phyloP scores from a whole-genome alignment of 1,140 invertebrate species.

The Drosophila bocqueti region DNA sequence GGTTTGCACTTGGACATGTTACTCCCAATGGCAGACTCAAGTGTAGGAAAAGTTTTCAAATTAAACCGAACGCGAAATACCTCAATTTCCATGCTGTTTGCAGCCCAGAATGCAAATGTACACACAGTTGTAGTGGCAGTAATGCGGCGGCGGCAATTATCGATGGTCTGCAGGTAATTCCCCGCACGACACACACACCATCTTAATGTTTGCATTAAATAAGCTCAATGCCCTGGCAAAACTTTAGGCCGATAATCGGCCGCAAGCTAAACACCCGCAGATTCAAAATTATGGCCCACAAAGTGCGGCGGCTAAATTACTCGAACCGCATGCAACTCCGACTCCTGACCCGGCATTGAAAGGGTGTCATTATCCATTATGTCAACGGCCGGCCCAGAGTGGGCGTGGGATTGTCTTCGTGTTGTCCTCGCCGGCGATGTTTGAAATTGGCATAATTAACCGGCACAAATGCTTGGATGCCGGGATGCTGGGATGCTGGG shows the following conservation, averaged over 20 bases:
- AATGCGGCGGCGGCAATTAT: constrained; percentile 20
- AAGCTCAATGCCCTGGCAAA: constrained; percentile 27
- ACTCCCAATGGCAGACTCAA: background rate
- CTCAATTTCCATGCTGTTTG: background rate
- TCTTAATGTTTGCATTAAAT: constrained; percentile 48
- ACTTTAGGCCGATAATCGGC: constrained; percentile 36
- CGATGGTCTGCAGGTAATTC: constrained; percentile 11
- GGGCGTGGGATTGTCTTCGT: constrained; percentile 31
- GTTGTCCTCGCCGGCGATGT: constrained; percentile 31
- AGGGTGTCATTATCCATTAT: constrained; percentile 62
- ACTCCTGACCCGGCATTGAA: constrained; percentile 23
- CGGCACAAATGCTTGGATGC: constrained; percentile 19
- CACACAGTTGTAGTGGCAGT: background rate
- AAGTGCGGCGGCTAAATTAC: constrained; percentile 59
- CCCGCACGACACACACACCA: background rate
- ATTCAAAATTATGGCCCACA: constrained; percentile 66
- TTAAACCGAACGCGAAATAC: background rate
- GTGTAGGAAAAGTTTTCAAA: background rate
- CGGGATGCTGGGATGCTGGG: constrained; percentile 11
- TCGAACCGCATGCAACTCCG: constrained; percentile 28
- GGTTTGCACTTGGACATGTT: constrained; percentile 16
- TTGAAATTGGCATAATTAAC: constrained; percentile 69
- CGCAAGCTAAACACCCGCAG: constrained; percentile 41
- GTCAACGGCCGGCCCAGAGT: constrained; percentile 42
- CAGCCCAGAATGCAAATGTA: background rate